Percentiles rank a stretch among this genome's conserved stretches.
Conservation (phyloP, 2,113 vertebrate genomes). For the Myiozetetes cayanensis region DNA sequence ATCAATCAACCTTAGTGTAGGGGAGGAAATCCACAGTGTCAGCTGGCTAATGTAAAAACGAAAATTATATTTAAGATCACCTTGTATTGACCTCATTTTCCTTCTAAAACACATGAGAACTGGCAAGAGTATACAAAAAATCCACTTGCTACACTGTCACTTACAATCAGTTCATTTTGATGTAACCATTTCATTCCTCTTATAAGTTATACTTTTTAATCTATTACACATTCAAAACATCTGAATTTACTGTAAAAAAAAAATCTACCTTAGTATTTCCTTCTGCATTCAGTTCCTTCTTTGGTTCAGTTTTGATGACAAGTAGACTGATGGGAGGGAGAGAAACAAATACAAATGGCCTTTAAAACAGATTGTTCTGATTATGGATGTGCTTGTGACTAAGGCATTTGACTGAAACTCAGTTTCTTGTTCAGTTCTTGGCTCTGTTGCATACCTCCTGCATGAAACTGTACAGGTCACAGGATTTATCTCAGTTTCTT, state of each 20-base stretch:
- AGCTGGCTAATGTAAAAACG: neutral
- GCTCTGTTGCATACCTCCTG: neutral
- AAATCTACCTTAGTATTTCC: neutral
- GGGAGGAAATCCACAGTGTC: neutral
- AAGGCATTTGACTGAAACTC: neutral
- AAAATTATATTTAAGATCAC: neutral
- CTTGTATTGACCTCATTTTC: neutral
- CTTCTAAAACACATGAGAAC: neutral
- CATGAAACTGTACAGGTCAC: neutral
- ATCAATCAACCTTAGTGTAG: neutral
- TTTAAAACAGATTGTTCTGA: neutral
- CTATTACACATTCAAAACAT: neutral
- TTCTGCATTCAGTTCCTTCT: neutral
- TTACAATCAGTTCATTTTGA: neutral
- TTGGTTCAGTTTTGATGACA: neutral
- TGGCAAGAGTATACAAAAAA: neutral
- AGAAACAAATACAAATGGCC: neutral
- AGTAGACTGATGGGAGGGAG: neutral
- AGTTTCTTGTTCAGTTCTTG: neutral
- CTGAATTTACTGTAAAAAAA: neutral
- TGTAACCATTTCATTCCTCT: neutral
- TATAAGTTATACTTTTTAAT: neutral
- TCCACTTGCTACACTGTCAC: neutral
- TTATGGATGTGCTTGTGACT: neutral
- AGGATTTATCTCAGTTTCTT: neutral